Evolutionary conservation across 2,888 invertebrate genomes (phyloP).

Genomic region (Chymomyza caudatula): DNA sequence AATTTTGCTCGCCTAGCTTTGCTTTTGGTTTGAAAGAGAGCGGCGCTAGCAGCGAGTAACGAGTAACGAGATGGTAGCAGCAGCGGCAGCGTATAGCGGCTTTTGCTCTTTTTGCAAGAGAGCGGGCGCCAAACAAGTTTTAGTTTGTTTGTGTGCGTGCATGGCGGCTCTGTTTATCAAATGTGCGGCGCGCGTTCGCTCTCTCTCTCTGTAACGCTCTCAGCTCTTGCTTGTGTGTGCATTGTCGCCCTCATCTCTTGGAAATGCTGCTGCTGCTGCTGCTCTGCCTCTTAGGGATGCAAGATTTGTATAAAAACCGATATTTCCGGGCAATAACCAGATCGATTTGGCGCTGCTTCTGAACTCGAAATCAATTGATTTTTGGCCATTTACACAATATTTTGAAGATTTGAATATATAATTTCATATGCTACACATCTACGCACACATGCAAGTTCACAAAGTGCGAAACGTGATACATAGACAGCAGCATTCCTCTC

Average conservation of each 20-base stretch:
- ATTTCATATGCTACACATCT: conserved; percentile 64
- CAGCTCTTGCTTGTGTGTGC: conserved; percentile 30
- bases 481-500: conserved; percentile 64
- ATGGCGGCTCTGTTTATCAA: conserved; percentile 46
- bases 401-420: conserved; percentile 19
- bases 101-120: conserved; percentile 63
- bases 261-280: conserved; percentile 41
- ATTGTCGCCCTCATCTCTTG: conserved; percentile 49
- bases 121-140: conserved; percentile 59
- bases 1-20: conserved; percentile 75
- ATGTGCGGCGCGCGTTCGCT: conserved; percentile 18
- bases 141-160: conserved; percentile 32
- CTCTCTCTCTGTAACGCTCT: conserved; percentile 18
- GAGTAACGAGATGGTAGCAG: conserved; percentile 35
- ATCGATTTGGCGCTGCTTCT: conserved; percentile 43
- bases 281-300: conserved; percentile 69
- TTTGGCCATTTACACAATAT: conserved; percentile 5
- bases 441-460: conserved; percentile 23
- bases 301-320: conserved; percentile 43
- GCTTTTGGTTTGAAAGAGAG: conserved; percentile 52
- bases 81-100: conserved; percentile 51
- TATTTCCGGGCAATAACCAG: conserved; percentile 45
- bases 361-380: conserved; percentile 5
- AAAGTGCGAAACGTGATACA: conserved; percentile 64
- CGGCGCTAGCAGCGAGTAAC: conserved; percentile 47